A percentile compares a stretch with the other conserved stretches of the same genome.
Conservation (phyloP, 2,113 vertebrate genomes). For the Neolamprologus toae region DNA sequence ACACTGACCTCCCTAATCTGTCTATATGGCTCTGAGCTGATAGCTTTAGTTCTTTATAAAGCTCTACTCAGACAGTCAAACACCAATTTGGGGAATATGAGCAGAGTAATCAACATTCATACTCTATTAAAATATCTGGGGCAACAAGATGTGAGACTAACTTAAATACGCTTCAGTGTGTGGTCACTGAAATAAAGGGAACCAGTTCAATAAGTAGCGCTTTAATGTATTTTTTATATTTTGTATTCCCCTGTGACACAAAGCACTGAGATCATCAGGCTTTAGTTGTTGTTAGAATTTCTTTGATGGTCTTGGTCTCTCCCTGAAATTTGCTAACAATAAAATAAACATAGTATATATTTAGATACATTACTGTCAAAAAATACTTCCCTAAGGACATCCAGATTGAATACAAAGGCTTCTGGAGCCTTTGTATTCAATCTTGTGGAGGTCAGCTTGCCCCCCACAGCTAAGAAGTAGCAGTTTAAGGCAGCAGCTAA, state of each 20-base stretch:
- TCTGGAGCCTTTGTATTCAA: not conserved
- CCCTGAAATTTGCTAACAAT: not conserved
- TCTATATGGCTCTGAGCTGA: not conserved
- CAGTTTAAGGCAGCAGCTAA: constrained; percentile 66
- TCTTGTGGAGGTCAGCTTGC: constrained; percentile 35
- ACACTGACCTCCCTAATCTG: not conserved
- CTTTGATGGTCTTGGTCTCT: not conserved
- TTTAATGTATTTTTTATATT: not conserved
- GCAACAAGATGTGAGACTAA: not conserved
- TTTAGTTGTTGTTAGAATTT: not conserved
- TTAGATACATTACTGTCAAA: not conserved
- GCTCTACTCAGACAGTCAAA: not conserved
- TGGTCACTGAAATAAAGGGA: not conserved
- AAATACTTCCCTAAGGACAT: not conserved
- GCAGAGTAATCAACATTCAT: not conserved
- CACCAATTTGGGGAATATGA: not conserved
- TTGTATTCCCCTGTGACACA: not conserved
- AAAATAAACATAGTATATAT: not conserved
- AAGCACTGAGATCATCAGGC: not conserved
- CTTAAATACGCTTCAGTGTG: not conserved
- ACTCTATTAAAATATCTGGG: not conserved
- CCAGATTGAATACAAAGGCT: not conserved
- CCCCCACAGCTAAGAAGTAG: constrained; percentile 40
- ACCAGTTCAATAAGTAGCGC: not conserved
- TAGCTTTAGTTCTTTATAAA: not conserved